These are phyloP conservation scores for Leptodactylus fuscus DNA, from an alignment of 2,113 vertebrate genomes.

Conservation along the genomic window DNA sequence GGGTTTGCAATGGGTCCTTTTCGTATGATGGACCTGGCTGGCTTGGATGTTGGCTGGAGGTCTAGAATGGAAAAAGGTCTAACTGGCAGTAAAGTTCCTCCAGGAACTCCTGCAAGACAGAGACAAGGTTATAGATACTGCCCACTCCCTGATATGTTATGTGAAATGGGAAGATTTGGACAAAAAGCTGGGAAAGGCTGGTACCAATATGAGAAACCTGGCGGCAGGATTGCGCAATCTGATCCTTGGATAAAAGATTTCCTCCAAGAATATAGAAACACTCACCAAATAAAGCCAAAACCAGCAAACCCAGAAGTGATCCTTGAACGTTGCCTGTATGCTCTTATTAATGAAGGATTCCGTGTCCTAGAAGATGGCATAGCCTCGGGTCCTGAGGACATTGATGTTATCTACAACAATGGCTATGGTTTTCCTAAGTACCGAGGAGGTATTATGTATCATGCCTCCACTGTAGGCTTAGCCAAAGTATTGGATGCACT, in stretches of 20 bases:
- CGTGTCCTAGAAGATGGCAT: slow-evolving; percentile 86
- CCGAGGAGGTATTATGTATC: slow-evolving; percentile 91
- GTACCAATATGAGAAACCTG: slow-evolving; percentile 85
- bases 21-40: slow-evolving; percentile 84
- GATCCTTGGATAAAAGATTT: slow-evolving; percentile 84
- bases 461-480: slow-evolving; percentile 83
- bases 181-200: slow-evolving; percentile 88
- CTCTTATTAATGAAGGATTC: slow-evolving; percentile 89
- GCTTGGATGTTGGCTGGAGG: slow-evolving; percentile 89
- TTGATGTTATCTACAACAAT: slow-evolving; percentile 88
- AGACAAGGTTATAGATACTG: slow-evolving; percentile 79
- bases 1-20: slow-evolving; percentile 89
- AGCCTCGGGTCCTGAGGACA: slow-evolving; percentile 82
- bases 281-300: slow-evolving; percentile 72
- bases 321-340: slow-evolving; percentile 85
- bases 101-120: slow-evolving; percentile 69
- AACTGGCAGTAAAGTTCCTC: slow-evolving; percentile 64
- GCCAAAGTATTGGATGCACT: slow-evolving; percentile 78
- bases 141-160: slow-evolving; percentile 86
- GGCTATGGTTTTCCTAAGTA: slow-evolving; percentile 90
- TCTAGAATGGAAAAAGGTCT: slow-evolving; percentile 77
- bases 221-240: slow-evolving; percentile 73
- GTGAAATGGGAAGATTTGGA: slow-evolving; percentile 83
- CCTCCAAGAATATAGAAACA: slow-evolving; percentile 79
- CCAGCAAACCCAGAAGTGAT: slow-evolving; percentile 82